phyloP scores from a whole-genome alignment of 2,113 vertebrate genomes.

The Acanthochromis polyacanthus region DNA sequence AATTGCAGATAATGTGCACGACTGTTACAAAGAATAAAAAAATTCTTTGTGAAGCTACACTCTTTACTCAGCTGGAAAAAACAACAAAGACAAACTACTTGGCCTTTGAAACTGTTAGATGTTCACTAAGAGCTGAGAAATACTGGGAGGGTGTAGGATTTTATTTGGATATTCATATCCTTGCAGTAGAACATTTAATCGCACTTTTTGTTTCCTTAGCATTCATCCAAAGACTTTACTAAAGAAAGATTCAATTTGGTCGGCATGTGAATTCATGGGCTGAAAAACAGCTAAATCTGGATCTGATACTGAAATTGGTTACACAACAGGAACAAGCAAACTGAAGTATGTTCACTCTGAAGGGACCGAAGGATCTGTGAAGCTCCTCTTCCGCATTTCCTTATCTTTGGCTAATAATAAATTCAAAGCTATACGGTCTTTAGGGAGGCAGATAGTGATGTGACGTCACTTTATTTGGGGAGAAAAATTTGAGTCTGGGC shows the following conservation, averaged over 20 bases:
- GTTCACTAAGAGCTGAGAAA: not conserved
- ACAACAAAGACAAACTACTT: not conserved
- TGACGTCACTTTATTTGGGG: conserved; percentile 48
- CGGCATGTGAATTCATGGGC: conserved; percentile 45
- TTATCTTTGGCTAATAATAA: conserved; percentile 64
- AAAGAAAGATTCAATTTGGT: conserved; percentile 40
- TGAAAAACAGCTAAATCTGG: conserved; percentile 63
- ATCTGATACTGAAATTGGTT: conserved; percentile 62
- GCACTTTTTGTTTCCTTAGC: conserved; percentile 2
- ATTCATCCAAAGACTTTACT: conserved; percentile 18
- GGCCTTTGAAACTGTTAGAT: conserved; percentile 6
- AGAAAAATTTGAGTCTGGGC: conserved; percentile 30
- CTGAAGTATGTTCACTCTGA: conserved; percentile 39
- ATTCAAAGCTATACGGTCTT: conserved; percentile 66
- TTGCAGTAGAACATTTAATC: conserved; percentile 11
- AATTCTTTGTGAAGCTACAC: not conserved
- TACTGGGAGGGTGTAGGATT: not conserved
- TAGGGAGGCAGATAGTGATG: conserved; percentile 57
- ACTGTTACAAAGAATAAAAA: not conserved
- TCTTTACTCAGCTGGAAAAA: too few species aligned
- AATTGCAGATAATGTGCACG: too few species aligned
- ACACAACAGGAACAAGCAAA: conserved; percentile 53
- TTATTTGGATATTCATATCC: conserved; percentile 1
- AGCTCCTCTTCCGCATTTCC: conserved; percentile 38
- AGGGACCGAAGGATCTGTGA: conserved; percentile 52